Evolutionary conservation across 2,888 invertebrate species (phyloP).

Genomic region (Thalpophila matura): DNA sequence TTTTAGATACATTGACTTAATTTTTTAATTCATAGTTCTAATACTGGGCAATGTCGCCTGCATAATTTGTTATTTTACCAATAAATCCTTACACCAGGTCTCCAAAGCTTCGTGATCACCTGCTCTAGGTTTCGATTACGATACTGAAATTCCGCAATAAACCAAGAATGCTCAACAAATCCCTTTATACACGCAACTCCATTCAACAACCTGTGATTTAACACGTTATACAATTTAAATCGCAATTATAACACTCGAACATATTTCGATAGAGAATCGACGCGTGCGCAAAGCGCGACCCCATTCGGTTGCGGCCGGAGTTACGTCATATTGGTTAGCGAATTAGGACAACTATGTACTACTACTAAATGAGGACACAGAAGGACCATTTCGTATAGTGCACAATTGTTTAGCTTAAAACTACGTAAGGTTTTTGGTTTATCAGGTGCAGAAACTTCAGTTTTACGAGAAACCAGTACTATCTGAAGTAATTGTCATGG

Average conservation of each 20-base stretch:
- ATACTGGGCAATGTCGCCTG: too few species aligned
- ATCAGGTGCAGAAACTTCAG: too few species aligned
- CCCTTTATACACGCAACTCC: conserved; percentile 44
- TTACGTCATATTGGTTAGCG: conserved; percentile 65
- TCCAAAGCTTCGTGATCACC: conserved; percentile 28
- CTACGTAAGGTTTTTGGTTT: too few species aligned
- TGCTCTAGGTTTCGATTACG: conserved; percentile 19
- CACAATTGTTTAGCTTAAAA: not conserved
- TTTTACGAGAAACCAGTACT: too few species aligned
- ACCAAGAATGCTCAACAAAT: conserved; percentile 43
- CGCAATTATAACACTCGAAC: conserved; percentile 54
- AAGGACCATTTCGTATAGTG: conserved; percentile 43
- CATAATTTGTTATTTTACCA: not conserved
- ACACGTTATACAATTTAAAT: conserved; percentile 54
- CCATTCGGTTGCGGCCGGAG: conserved; percentile 63
- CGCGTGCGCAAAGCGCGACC: conserved; percentile 65
- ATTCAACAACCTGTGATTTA: conserved; percentile 52
- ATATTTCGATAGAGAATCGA: conserved; percentile 60
- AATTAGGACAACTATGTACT: conserved; percentile 66
- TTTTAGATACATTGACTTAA: too few species aligned
- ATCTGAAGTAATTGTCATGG: not conserved
- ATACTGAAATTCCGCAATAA: conserved; percentile 35
- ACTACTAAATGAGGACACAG: conserved; percentile 32
- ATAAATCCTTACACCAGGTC: not conserved
- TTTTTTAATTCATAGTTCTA: too few species aligned